Base-by-base conservation (phyloP, 2,888 invertebrate genomes). In the Anarsia innoxiella region DNA sequence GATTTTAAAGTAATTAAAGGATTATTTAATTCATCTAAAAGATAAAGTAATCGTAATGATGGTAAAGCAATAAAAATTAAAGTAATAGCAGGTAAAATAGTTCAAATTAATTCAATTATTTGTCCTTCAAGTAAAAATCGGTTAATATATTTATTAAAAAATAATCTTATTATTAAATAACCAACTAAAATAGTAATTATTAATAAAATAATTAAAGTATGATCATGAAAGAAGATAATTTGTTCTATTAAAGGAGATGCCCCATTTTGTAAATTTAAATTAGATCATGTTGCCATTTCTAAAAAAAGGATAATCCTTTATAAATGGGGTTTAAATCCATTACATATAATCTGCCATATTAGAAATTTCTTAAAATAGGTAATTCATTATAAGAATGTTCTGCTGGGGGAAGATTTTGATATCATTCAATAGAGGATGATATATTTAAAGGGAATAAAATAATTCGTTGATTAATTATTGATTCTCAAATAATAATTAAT, bases 321-420 rank as follows among this genome's bases (percentile, higher is more conserved):
- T 88, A 74, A 79, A 87, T 87, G 88, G 75, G 86, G 83, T 85
- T 89, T 89, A 89, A 89, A 86, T 88, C 85, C 87, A 88, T 86
- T 82, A 74, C 73, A 77, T 76, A 65, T 72, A 67, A 43, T 76
- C 75, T 76, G 86, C 77, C 88, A 89, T 80, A 87, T 87, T 88
- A 89, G 87, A 88, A 87, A 49, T 83, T 86, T 65, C 75, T 77
- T 76, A 88, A 66, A 73, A 86, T 71, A 46, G 88, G 88, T 36
- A 88, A 44, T 85, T 88, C 87, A 63, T 74, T 82, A 73, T 86
- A 88, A 10, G 86, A 86, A 67, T 88, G 88, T 85, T 88, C 88
- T 34, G 82, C 67, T 3, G 88, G 88, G 0, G 88, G 88, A 4
- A 76, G 52, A 56, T 75, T 77, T 86, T 88, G 87, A 1, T 80